Conservation (phyloP, 2,888 invertebrate genomes). For the Lasioglossum figueresi region DNA sequence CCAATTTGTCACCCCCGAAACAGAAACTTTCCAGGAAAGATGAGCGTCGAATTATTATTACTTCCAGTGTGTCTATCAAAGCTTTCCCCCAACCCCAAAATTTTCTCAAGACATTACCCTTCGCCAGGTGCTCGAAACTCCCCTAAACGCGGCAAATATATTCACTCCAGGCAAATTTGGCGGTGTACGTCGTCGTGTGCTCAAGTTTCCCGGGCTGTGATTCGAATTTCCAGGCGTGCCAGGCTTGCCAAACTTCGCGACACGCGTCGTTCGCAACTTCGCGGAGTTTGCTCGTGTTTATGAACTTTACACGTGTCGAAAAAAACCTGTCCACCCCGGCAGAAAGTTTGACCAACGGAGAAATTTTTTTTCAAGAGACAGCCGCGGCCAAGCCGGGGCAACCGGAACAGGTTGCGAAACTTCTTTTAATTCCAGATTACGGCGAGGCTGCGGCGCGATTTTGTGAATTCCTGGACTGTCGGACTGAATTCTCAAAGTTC, state of each 20-base stretch:
- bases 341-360: neutral
- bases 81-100: neutral
- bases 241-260: neutral
- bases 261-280: neutral
- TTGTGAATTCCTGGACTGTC: conserved; percentile 12
- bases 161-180: neutral
- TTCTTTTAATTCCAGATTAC: neutral
- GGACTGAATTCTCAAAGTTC: conserved; percentile 27
- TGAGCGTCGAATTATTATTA: neutral
- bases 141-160: neutral
- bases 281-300: neutral
- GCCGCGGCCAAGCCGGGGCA: neutral
- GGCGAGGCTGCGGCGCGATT: neutral
- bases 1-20: neutral
- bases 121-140: neutral
- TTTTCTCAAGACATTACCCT: neutral
- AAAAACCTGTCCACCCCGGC: neutral
- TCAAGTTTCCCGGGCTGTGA: neutral
- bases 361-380: neutral
- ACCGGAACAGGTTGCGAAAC: neutral
- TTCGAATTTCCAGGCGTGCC: neutral
- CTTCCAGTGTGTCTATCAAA: neutral
- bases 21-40: neutral
- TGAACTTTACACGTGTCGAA: neutral
- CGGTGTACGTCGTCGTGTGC: neutral